Percentiles rank a stretch among this genome's conserved stretches.
phyloP scores from a whole-genome alignment of 2,888 invertebrate genomes.

The Augochlorella aurata region DNA sequence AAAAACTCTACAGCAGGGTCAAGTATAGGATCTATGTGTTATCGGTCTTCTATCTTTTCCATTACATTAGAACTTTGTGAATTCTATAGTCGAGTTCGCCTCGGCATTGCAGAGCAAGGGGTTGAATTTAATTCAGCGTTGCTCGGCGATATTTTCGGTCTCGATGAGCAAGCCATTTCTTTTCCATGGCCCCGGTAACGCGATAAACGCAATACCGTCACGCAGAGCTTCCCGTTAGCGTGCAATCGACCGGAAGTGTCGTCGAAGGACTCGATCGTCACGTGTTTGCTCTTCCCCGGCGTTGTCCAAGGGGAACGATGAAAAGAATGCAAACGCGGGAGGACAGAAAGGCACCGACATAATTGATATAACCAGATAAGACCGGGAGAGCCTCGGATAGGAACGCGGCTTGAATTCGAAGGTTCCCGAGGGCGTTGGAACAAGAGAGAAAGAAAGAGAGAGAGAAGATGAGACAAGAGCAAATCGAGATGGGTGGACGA shows the following conservation, averaged over 20 bases:
- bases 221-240: conserved; percentile 5
- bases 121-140: no score
- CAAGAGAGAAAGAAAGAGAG: background rate
- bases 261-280: conserved; percentile 43
- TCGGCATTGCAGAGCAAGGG: no score
- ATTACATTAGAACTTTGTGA: no score
- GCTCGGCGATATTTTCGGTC: no score
- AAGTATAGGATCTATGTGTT: no score
- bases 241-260: conserved; percentile 56
- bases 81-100: no score
- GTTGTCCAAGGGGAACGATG: conserved; percentile 17
- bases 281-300: background rate
- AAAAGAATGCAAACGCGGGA: conserved; percentile 49
- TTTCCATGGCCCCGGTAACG: background rate
- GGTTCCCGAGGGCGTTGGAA: conserved; percentile 24
- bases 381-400: conserved; percentile 38
- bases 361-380: conserved; percentile 69
- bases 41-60: no score
- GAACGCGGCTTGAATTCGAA: conserved; percentile 64
- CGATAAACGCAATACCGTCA: background rate
- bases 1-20: no score
- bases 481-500: no score
- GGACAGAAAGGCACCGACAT: conserved; percentile 54
- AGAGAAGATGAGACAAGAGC: background rate
- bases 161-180: background rate